These are phyloP conservation scores for Caranx ignobilis DNA, from an alignment of 2,113 vertebrate genomes.

Conservation along the genomic window DNA sequence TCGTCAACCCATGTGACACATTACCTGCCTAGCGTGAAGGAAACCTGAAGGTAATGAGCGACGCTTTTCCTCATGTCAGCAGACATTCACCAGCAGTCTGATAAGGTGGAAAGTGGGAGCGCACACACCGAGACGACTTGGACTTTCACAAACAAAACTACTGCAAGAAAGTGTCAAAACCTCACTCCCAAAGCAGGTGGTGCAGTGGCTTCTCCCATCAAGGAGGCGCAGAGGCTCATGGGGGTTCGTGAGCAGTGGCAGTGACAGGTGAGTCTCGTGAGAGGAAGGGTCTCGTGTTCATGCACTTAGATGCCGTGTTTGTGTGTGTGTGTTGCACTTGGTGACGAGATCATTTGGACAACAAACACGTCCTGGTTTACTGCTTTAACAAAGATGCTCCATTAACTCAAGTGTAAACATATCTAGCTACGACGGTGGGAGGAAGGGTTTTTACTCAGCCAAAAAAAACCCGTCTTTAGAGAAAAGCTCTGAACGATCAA, in stretches of 20 bases:
- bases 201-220: slow-evolving; percentile 26
- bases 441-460: slow-evolving; percentile 11
- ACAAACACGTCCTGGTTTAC: slow-evolving; percentile 40
- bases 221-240: neutral
- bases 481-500: slow-evolving; percentile 66
- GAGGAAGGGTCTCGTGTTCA: slow-evolving; percentile 38
- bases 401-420: slow-evolving; percentile 54
- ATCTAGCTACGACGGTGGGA: neutral
- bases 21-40: slow-evolving; percentile 63
- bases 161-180: slow-evolving; percentile 32
- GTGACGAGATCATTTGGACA: slow-evolving; percentile 30
- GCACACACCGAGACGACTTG: slow-evolving; percentile 19
- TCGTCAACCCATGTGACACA: slow-evolving; percentile 62
- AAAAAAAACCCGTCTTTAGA: slow-evolving; percentile 31
- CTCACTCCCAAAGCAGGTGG: slow-evolving; percentile 5
- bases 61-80: slow-evolving; percentile 59
- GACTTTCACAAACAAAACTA: slow-evolving; percentile 43
- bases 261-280: slow-evolving; percentile 53
- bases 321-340: slow-evolving; percentile 4
- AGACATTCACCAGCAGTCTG: slow-evolving; percentile 31
- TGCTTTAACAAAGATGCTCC: slow-evolving; percentile 41
- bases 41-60: slow-evolving; percentile 71
- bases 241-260: slow-evolving; percentile 3
- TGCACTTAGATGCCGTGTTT: slow-evolving; percentile 15
- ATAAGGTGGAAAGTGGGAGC: slow-evolving; percentile 34